A percentile compares a stretch with the other conserved stretches of the same genome.
Evolutionary conservation across 2,113 vertebrate species (phyloP).

Genomic region (Barbus barbus): DNA sequence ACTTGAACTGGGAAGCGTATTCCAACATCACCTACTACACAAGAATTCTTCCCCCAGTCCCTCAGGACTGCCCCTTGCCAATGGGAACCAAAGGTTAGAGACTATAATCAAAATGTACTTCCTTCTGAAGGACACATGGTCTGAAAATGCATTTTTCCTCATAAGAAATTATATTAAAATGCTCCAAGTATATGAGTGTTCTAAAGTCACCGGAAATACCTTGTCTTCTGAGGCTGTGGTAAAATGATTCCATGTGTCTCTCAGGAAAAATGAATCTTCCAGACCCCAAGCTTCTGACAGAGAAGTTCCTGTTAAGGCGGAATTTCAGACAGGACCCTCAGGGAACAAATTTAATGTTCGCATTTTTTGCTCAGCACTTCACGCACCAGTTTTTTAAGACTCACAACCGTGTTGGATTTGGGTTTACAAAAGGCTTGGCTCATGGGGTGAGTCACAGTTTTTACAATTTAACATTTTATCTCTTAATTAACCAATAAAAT

Average conservation of each 20-base stretch:
- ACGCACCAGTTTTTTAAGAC: conserved; percentile 98
- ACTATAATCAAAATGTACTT: not conserved
- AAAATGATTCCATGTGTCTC: conserved; percentile 5
- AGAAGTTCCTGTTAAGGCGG: conserved; percentile 80
- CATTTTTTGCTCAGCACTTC: conserved; percentile 97
- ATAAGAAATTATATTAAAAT: not conserved
- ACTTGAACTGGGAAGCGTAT: conserved; percentile 93
- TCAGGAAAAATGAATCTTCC: conserved; percentile 85
- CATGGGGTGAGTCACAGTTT: conserved; percentile 84
- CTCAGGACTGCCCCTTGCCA: conserved; percentile 84
- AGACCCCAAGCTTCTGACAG: conserved; percentile 75
- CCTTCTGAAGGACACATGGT: not conserved
- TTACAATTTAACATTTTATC: not conserved
- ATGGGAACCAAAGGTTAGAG: conserved; percentile 88
- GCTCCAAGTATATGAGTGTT: not conserved
- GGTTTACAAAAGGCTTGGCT: conserved; percentile 88
- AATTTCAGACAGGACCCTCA: conserved; percentile 86
- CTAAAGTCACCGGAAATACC: not conserved
- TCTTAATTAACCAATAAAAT: not conserved
- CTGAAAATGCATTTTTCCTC: not conserved
- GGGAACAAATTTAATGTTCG: conserved; percentile 91
- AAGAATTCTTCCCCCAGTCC: conserved; percentile 86
- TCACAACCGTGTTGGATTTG: conserved; percentile 76
- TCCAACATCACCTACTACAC: conserved; percentile 90
- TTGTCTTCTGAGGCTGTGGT: not conserved